Evolutionary conservation across 2,888 invertebrate genomes (phyloP).

Genomic region (Strigamia transsilvanica): DNA sequence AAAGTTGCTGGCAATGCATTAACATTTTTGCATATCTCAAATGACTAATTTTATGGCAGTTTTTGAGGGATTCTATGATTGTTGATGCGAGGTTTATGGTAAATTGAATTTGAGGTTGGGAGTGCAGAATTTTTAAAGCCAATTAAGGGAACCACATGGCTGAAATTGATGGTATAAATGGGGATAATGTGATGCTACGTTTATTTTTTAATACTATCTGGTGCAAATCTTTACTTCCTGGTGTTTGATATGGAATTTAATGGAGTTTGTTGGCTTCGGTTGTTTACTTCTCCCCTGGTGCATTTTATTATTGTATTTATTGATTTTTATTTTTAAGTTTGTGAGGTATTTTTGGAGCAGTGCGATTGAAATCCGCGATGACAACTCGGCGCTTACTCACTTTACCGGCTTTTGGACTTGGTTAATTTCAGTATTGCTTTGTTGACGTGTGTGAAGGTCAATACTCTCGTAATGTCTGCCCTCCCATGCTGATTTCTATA

Average conservation of each 20-base stretch:
- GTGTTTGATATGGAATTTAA: not conserved
- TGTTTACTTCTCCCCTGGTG: not conserved
- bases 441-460: constrained; percentile 34
- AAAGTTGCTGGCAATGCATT: not conserved
- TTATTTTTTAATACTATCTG: not conserved
- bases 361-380: not conserved
- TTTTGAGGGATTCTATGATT: not conserved
- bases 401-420: not conserved
- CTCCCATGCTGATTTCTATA: constrained; percentile 28
- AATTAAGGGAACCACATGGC: constrained; percentile 1
- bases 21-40: constrained; percentile 31
- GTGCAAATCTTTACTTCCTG: not conserved
- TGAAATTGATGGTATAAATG: not conserved
- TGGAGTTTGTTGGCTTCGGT: not conserved
- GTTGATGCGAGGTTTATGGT: not conserved
- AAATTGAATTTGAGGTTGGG: constrained; percentile 6
- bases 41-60: not conserved
- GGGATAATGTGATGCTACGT: not conserved
- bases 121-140: constrained; percentile 3
- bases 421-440: not conserved
- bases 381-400: constrained; percentile 18
- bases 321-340: constrained; percentile 20
- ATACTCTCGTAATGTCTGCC: not conserved
- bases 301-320: not conserved
- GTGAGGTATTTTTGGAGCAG: not conserved